Evolutionary conservation across 2,113 vertebrate genomes (phyloP), one percentile per base, ranked within the genome.

Genomic region (Nematolebias whitei): DNA sequence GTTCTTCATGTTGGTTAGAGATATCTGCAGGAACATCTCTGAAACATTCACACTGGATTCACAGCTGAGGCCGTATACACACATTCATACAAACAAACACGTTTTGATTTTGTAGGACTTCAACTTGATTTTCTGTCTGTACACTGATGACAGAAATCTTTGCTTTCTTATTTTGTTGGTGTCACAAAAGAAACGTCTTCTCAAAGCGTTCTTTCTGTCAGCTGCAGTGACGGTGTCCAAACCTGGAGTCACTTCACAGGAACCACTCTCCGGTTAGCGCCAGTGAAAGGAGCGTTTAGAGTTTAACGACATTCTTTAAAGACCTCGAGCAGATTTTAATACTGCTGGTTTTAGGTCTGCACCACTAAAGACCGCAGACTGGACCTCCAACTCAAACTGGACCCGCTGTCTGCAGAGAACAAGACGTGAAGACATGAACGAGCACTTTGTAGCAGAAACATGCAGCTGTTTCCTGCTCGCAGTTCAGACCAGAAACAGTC

Each of bases 1-100:
- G 75, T 76, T 47, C 32, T 79, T 54, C 35, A 47, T 61, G 62
- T 55, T 20, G 41, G 29, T 71, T 70, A 7, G 40, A 61, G 56
- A 44, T 39, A 59, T 69, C 26, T 66, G 61, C 24, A 26, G 29
- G 52, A 48, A 49, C 39, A n/a, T 43, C 43, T 71, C 51, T 44
- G 22, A 39, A 19, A 50, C 15, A 47, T 47, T 50, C 32, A 35
- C n/a, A n/a, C 3, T 49, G 12, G 22, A 20, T 49, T 19, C 13
- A 12, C 47, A 49, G n/a, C 3, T 50, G 19, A 24, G 16, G 13
- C 22, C 2, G 22, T 24, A 22, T 35, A 8, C 32, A 35, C 5
- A 35, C 5, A 35, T 35, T 35, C n/a, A n/a, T n/a, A n/a, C n/a
- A n/a, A n/a, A 5, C 5, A 6, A 35, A 35, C 5, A 2, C 4